These are phyloP conservation scores for Agrypnus murinus DNA, from an alignment of 2,888 invertebrate genomes.

Conservation along the genomic window DNA sequence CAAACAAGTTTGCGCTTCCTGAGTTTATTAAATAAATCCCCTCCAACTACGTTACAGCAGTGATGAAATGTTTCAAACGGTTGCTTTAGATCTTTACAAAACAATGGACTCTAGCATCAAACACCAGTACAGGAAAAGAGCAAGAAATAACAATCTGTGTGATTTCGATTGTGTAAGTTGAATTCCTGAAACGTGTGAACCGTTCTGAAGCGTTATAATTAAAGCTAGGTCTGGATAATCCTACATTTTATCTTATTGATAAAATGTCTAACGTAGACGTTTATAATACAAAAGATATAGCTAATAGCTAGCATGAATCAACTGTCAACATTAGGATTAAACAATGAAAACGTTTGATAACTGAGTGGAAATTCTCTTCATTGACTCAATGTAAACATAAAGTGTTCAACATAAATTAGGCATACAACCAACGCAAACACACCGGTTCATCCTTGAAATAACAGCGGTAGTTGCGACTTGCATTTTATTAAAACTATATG, in stretches of 20 bases:
- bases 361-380: not conserved
- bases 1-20: slow-evolving; percentile 36
- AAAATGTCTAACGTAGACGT: not conserved
- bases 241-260: slow-evolving; percentile 3
- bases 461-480: too few species aligned
- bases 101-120: not conserved
- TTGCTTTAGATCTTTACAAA: slow-evolving; percentile 10
- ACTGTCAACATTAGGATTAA: slow-evolving; percentile 13
- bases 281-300: slow-evolving; percentile 14
- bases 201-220: not conserved
- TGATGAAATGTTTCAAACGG: not conserved
- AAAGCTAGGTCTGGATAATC: not conserved
- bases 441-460: not conserved
- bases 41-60: not conserved
- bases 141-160: slow-evolving; percentile 15
- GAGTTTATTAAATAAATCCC: slow-evolving; percentile 36
- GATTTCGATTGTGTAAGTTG: slow-evolving; percentile 1
- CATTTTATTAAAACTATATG: too few species aligned
- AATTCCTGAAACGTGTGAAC: not conserved
- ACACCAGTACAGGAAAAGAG: not conserved
- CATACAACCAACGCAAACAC: not conserved
- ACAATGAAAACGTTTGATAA: slow-evolving; percentile 14
- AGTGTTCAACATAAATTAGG: not conserved
- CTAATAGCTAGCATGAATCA: slow-evolving; percentile 6
- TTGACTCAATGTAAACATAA: slow-evolving; percentile 23